Base-by-base conservation (phyloP, 2,888 invertebrate genomes). In the Ptychoptera contaminata region DNA sequence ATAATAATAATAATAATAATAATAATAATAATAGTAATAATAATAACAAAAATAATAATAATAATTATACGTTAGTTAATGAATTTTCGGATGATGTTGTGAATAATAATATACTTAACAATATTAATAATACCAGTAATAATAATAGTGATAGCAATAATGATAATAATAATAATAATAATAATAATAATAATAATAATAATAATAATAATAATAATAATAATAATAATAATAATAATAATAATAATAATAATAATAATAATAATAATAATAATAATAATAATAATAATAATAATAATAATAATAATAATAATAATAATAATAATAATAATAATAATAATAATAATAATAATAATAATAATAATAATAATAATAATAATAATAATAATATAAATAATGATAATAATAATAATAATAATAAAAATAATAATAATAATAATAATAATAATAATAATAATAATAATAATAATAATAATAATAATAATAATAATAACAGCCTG, bases 401-500 rank as follows among this genome's bases (percentile, higher is more conserved):
- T 34, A 34, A 34, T 12, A 31, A 30, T 31, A 31, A 15, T 16
- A 31, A 31, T 15, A 23, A 23, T 23, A 40, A 40, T 31, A 31
- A 30, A 15, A 30, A 30, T 31, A 58, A 53, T 49, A 53, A 53
- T 45, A 54, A 53, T 23, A 55, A 51, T 39, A 56, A 51, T 42
- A 56, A 51, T 40, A 55, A 51, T 48, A 54, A 46, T 47, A 53
- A 48, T 52, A 54, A 48, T 43, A 51, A 48, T 42, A 50, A 40
- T 41, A 49, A 31, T 35, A 50, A 40, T 44, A 53, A 49, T 38
- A 55, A 47, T 45, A 54, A 49, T 46, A 58, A 54, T 51, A 60
- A 55, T 53, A 61, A 61, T 55, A 62, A 61, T 50, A 60, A 64
- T 49, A 65, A 60, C 52, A 64, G 63, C 47, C 54, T 62, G 50